Base-by-base conservation (phyloP, 2,888 invertebrate genomes). In the Epistrophella euchroma region DNA sequence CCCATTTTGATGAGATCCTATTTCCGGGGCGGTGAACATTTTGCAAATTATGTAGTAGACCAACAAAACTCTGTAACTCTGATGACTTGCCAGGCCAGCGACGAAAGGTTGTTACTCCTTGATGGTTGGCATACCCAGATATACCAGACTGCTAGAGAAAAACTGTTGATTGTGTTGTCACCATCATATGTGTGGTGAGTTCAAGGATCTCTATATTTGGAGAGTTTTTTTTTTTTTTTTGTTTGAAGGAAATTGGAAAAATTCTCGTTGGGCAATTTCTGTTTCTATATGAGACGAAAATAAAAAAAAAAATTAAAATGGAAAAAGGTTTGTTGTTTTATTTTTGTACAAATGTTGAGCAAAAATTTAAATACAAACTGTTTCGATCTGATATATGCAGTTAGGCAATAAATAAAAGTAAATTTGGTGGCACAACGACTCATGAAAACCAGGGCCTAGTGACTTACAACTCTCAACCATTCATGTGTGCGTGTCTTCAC, bases 1-100 rank as follows among this genome's bases (percentile, higher is more conserved):
- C 87, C 87, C 87, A 87, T 83, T 87, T 87, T 87, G 87, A 87
- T 83, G 87, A 75, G 87, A 87, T 83, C 83, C 87, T 62, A 87
- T 87, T 87, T 87, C 87, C 87, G 74, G 86, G 87, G 82, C 82
- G 82, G 86, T 82, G 74, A 78, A 71, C 81, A 77, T 81, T 81
- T 82, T 81, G 77, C 86, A 82, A 86, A 82, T 82, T 82, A 86
- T 70, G 25, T 73, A 74, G 73, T n/a, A 43, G 55, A 40, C 50
- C 58, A 50, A 28, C 50, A 22, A 35, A n/a, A 25, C 5, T 17
- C 9, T 47, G 58, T 52, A 52, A 32, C 32, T 55, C 47, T 77
- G 35, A 19, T 81, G 58, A n/a, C 58, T 64, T 37, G 62, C 32
- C 58, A 58, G 73, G 76, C 15, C 22, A 25, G 28, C 37, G 58